Evolutionary conservation across 2,113 vertebrate species (phyloP), one percentile per base, ranked within the genome.

Genomic region (Gorsachius goisagi): DNA sequence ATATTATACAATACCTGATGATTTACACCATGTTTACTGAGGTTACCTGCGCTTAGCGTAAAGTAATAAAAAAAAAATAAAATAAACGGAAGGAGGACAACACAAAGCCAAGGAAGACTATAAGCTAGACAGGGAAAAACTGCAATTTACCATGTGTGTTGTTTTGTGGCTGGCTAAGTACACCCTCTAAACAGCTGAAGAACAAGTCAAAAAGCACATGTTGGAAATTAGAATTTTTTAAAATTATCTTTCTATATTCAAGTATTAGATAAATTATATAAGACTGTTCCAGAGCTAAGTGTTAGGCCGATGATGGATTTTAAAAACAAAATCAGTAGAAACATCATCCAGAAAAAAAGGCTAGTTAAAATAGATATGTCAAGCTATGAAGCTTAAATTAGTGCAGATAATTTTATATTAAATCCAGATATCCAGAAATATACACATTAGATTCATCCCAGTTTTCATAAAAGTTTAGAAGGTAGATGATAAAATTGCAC

Each of bases 401-500:
- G 95, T 97, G 95, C 92, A 97, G 86, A 88, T 63, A 26, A 78
- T 93, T 96, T 94, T 74, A 85, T 91, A 94, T 88, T 95, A 97
- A 98, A 96, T 66, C 91, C 74, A 83, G 85, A 92, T 73, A 93
- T 89, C 81, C 85, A 87, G 71, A 95, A 92, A 96, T 90, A 97
- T 87, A 91, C 93, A 94, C 87, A 94, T 92, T 7, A 96, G 89
- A 94, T 90, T 72, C 92, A 96, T 89, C 72, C 76, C n/a, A 60
- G 64, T 95, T 95, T 89, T 92, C 95, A 91, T 84, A 96, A 89
- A 97, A 96, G 92, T 88, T 90, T 86, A 92, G 94, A 97, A 98
- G 96, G 97, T 96, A 97, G 97, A 90, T 76, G 95, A 94, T 97
- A 95, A 98, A 98, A 98, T 98, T 98, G 98, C 98, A 98, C 98